Base-by-base conservation (phyloP, 2,797 vertebrate genomes). In the Acipenser oxyrinchus region DNA sequence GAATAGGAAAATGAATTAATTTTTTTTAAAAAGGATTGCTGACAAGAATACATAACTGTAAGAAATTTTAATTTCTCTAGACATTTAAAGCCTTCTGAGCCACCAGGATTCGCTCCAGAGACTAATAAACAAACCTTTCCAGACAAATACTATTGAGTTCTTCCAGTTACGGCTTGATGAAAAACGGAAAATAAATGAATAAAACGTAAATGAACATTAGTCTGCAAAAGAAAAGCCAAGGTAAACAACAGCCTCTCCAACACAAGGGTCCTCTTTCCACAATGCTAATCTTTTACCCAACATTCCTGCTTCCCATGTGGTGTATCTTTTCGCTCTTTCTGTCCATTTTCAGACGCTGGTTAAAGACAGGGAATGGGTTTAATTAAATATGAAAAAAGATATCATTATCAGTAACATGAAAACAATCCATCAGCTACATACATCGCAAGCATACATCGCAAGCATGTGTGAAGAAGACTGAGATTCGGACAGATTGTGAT, bases 161-260 rank as follows among this genome's bases (percentile, higher is more conserved):
- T 8, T 62, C 49, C 53, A 66, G 53, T 50, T 18, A 62, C 18
- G 49, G 49, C 49, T 18, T 18, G 52, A 53, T 12, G 18, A 53
- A 64, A 53, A 37, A 18, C 1, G 2, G 63, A n/a, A 64, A 51
- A 18, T 4, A 6, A n/a, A 51, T 10, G 8, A 53, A 5, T 49
- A 51, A 15, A 18, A n/a, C 63, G 37, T 64, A 49, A 64, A 6
- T 8, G 63, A 53, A 18, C 11, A 51, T 15, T n/a, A 50, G 23
- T 18, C 15, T 4, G 63, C 50, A 51, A 8, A 68, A 63, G 37
- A 11, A 50, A 5, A 53, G 52, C 65, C 62, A 69, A 69, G 49
- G 49, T 60, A 50, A 62, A 68, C 9, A 11, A 57, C 2, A n/a
- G 1, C 13, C 6, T 57, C 55, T 12, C 6, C 10, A 57, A 57